These are phyloP conservation scores for Steinernema feltiae DNA, from an alignment of 1,140 invertebrate species.

Conservation along the genomic window DNA sequence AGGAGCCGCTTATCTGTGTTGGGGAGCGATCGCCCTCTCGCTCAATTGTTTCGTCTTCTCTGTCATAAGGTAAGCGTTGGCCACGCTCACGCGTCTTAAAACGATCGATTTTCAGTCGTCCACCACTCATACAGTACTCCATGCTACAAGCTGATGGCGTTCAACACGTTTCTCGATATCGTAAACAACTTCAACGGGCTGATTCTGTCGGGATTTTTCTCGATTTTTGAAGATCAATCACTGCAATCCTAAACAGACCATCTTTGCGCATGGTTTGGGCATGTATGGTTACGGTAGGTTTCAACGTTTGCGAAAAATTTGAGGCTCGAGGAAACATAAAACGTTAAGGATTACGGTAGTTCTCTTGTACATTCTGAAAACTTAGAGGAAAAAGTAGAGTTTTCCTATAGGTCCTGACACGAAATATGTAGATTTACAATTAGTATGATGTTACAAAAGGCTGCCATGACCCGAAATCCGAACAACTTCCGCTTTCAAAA, in stretches of 20 bases:
- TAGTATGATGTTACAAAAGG: too few relatives aligned
- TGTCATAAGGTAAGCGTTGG: not conserved
- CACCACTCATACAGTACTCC: slow-evolving; percentile 7
- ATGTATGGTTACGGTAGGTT: not conserved
- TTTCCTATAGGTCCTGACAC: too few relatives aligned
- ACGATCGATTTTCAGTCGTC: not conserved
- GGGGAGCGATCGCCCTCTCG: not conserved
- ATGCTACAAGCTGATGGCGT: slow-evolving; percentile 2
- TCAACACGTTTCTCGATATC: not conserved
- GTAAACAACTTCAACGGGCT: not conserved
- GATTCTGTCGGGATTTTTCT: not conserved
- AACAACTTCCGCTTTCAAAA: not conserved
- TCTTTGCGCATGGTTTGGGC: not conserved
- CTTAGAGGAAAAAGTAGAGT: too few relatives aligned
- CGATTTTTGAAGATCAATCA: not conserved
- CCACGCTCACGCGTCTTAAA: not conserved
- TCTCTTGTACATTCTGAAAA: too few relatives aligned
- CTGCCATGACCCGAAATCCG: too few relatives aligned
- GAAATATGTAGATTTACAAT: too few relatives aligned
- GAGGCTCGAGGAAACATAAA: too few relatives aligned
- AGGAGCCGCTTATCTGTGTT: not conserved
- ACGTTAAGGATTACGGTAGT: too few relatives aligned
- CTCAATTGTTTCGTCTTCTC: not conserved
- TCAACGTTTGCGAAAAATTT: not conserved
- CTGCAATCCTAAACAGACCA: not conserved